Evolutionary conservation across 2,888 invertebrate species (phyloP).

Genomic region (Cremastinae sp.): DNA sequence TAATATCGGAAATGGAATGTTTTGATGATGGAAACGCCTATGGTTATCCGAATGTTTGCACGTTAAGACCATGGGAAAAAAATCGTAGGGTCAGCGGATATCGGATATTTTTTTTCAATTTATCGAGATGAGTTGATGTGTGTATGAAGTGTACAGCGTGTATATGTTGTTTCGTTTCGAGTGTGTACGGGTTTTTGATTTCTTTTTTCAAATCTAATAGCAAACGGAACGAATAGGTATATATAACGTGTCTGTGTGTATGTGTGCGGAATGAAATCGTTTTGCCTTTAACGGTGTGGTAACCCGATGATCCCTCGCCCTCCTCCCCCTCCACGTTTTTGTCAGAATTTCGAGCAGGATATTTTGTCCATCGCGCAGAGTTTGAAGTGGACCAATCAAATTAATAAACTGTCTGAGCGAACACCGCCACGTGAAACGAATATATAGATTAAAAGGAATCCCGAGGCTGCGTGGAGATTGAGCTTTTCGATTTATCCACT

Average conservation of each 20-base stretch:
- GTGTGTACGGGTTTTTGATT: background rate
- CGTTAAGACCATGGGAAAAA: background rate
- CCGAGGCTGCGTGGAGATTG: slow-evolving; percentile 33
- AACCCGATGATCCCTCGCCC: slow-evolving; percentile 41
- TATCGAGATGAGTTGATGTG: slow-evolving; percentile 19
- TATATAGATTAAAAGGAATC: slow-evolving; percentile 40
- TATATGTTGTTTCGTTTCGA: no score
- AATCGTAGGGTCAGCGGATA: background rate
- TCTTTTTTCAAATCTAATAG: slow-evolving; percentile 21
- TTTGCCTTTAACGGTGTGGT: slow-evolving; percentile 62
- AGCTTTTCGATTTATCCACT: slow-evolving; percentile 18
- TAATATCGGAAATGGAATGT: background rate
- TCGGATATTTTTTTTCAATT: slow-evolving; percentile 26
- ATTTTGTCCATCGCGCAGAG: slow-evolving; percentile 57
- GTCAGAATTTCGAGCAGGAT: slow-evolving; percentile 50
- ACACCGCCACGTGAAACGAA: slow-evolving; percentile 58
- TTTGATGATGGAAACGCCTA: background rate
- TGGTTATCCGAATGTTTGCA: background rate
- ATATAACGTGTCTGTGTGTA: no score
- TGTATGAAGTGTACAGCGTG: slow-evolving; percentile 1
- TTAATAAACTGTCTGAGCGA: slow-evolving; percentile 78
- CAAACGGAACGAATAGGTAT: slow-evolving; percentile 37
- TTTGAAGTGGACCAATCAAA: slow-evolving; percentile 75
- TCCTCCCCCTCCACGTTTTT: slow-evolving; percentile 34
- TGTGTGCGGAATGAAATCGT: slow-evolving; percentile 49